Conservation (phyloP, 2,797 vertebrate genomes). For the Mus caroli region DNA sequence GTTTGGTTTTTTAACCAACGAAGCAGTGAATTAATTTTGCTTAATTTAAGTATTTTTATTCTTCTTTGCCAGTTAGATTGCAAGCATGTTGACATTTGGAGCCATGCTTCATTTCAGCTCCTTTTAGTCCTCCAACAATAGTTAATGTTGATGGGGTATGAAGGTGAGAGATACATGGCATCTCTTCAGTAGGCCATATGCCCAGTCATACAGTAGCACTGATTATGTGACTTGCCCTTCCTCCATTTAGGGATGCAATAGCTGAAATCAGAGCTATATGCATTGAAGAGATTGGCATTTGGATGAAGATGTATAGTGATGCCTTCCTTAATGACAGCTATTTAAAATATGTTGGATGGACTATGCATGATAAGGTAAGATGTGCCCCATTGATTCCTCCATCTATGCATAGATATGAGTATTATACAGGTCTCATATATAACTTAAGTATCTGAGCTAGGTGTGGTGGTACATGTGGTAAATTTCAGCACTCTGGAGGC, state of each 20-base stretch:
- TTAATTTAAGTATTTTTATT: conserved; percentile 55
- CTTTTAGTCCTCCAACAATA: conserved; percentile 25
- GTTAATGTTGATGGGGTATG: conserved; percentile 9
- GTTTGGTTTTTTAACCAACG: neutral
- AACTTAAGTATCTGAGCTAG: neutral
- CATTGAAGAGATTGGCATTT: conserved; percentile 98
- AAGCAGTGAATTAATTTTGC: neutral
- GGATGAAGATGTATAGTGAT: conserved; percentile 99
- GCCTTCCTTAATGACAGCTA: conserved; percentile 99
- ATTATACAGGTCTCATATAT: neutral
- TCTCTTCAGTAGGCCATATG: conserved; percentile 31
- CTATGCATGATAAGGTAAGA: conserved; percentile 97
- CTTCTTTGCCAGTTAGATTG: conserved; percentile 26
- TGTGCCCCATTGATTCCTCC: neutral
- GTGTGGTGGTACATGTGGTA: neutral
- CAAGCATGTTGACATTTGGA: conserved; percentile 34
- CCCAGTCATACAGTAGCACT: conserved; percentile 31
- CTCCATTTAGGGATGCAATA: conserved; percentile 94
- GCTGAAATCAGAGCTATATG: conserved; percentile 98
- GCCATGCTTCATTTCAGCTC: conserved; percentile 18
- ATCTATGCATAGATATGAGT: neutral
- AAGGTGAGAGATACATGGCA: conserved; percentile 19
- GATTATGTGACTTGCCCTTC: conserved; percentile 51
- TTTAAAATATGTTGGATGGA: conserved; percentile 99
- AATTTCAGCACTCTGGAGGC: neutral